These are phyloP conservation scores for Enteromius fasciolatus DNA, from an alignment of 2,797 vertebrate genomes.

Conservation along the genomic window DNA sequence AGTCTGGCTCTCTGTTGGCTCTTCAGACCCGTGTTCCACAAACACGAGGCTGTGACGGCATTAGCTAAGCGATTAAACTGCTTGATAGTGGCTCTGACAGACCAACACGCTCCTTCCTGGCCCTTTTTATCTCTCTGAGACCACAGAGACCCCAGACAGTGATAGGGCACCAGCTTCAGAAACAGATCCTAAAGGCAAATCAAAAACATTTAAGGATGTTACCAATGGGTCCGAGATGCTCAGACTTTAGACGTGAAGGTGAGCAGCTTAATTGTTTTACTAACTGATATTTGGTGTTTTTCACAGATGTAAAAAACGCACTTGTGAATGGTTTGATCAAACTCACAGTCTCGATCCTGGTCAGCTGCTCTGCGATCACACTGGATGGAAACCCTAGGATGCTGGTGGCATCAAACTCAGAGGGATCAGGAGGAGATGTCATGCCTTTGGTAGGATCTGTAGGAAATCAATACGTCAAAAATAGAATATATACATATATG, in stretches of 20 bases:
- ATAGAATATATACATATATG: background rate
- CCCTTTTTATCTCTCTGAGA: conserved; percentile 89
- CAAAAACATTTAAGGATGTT: background rate
- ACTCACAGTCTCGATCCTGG: conserved; percentile 88
- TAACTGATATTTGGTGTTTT: background rate
- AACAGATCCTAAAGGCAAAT: conserved; percentile 82
- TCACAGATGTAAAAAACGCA: background rate
- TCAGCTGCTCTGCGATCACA: conserved; percentile 88
- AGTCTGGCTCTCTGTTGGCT: conserved; percentile 86
- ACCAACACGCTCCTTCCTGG: conserved; percentile 82
- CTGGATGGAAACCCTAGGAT: conserved; percentile 84
- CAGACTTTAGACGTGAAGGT: background rate
- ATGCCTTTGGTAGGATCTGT: conserved; percentile 64
- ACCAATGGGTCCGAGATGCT: background rate
- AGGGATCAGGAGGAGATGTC: conserved; percentile 69
- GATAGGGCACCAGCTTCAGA: conserved; percentile 87
- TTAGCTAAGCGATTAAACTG: conserved; percentile 91
- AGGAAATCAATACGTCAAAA: background rate
- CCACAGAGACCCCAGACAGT: conserved; percentile 91
- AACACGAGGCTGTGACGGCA: conserved; percentile 84
- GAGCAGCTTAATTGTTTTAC: background rate
- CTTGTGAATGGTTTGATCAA: background rate
- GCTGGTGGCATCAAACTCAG: conserved; percentile 80
- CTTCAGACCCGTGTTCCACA: conserved; percentile 80
- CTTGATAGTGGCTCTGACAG: conserved; percentile 86